Base-by-base conservation (phyloP, 2,797 vertebrate species). In the Lates japonicus region DNA sequence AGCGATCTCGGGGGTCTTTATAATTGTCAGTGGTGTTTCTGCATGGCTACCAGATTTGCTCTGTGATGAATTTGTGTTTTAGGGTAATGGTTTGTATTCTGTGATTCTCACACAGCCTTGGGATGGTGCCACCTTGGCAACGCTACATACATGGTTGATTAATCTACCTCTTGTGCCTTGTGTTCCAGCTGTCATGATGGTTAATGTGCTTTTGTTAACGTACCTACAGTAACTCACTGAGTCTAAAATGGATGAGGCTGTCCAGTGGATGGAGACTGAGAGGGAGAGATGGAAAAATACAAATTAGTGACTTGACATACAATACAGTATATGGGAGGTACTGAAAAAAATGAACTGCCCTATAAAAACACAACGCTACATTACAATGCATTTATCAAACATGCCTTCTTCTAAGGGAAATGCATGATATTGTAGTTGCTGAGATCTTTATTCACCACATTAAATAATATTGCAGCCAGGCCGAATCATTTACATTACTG, bases 181-280 rank as follows among this genome's bases (percentile, higher is more conserved):
- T 80, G 89, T 86, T 82, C 78, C 78, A 70, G 84, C 87, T 93
- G 90, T 88, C 87, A 76, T 44, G 25, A 82, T 91, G 83, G 72
- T 90, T 90, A 90, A 92, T 92, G 90, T 88, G 86, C 89, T 89
- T 90, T 88, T 66, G 79, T 87, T 91, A 84, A 85, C 57, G n/a
- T 44, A 75, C 48, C 83, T 74, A 86, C 81, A 85, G 76, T 87
- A 78, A 79, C 82, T 75, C 81, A 48, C 58, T 74, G 72, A 60
- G 83, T 87, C 51, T 65, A 62, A 79, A 89, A 90, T 84, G 74
- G 70, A 92, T 93, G 84, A 74, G 42, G 74, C 74, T 46, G 67
- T 70, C 52, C 5, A 16, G 33, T 44, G 54, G 59, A 71, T 3
- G 17, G 20, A 76, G 62, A 68, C 16, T 11, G 41, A 44, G 31